phyloP scores from a whole-genome alignment of 2,888 invertebrate genomes.

The Tetragnatha montana region DNA sequence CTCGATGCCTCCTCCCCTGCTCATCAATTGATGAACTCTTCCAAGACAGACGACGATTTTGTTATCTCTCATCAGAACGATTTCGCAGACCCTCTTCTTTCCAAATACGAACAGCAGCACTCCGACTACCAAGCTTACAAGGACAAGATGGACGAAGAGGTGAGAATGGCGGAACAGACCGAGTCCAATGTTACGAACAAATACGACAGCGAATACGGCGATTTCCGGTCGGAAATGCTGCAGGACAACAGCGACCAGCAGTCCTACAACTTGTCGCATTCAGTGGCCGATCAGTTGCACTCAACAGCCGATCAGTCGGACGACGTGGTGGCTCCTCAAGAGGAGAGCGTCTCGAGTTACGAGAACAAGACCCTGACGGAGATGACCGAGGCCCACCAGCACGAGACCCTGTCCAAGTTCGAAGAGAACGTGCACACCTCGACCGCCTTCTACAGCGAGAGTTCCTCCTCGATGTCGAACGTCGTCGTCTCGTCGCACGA shows the following conservation, averaged over 20 bases:
- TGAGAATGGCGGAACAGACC: background rate
- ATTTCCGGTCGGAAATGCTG: background rate
- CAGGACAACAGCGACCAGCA: background rate
- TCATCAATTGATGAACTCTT: background rate
- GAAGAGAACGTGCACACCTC: constrained; percentile 55
- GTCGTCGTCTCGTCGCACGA: constrained; percentile 1
- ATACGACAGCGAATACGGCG: background rate
- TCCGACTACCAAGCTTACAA: background rate
- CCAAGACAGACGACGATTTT: background rate
- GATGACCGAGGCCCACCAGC: constrained; percentile 36
- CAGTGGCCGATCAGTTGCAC: no score
- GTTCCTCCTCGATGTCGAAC: constrained; percentile 13
- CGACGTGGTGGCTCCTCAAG: constrained; percentile 28
- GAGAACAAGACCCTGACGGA: constrained; percentile 56
- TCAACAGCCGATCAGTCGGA: background rate
- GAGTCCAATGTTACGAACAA: background rate
- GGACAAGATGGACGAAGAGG: background rate
- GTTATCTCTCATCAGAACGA: background rate
- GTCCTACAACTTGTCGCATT: background rate
- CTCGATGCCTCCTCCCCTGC: background rate
- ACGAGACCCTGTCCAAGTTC: constrained; percentile 45
- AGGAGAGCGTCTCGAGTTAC: constrained; percentile 30
- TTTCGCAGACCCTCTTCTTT: background rate
- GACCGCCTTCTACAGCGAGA: constrained; percentile 36
- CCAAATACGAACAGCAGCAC: background rate